Conservation (phyloP, 2,888 invertebrate species). For the Thecophora atra region DNA sequence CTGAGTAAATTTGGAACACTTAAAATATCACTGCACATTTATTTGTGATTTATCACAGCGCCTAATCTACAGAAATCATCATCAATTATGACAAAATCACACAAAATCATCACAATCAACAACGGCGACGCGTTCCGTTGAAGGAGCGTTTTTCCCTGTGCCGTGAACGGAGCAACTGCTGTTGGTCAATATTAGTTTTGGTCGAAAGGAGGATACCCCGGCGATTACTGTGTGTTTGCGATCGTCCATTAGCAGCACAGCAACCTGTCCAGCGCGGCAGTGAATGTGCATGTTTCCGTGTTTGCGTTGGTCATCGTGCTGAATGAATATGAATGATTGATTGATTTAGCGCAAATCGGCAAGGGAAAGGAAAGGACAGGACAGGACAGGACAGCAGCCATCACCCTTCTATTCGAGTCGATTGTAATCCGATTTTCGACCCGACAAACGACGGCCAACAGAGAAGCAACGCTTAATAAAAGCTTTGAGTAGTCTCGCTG, state of each 20-base stretch:
- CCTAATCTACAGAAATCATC: conserved; percentile 54
- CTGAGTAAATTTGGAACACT: conserved; percentile 53
- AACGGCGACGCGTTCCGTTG: conserved; percentile 17
- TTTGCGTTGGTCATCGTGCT: conserved; percentile 29
- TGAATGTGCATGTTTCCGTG: conserved; percentile 10
- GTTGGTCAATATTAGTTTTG: conserved; percentile 38
- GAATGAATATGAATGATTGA: conserved; percentile 53
- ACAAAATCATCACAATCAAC: conserved; percentile 36
- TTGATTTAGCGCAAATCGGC: too few relatives aligned
- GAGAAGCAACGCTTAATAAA: conserved; percentile 51
- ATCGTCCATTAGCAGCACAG: conserved; percentile 31
- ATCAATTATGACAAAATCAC: conserved; percentile 48
- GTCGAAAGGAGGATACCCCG: conserved; percentile 18
- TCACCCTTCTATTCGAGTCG: background rate
- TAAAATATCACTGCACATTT: conserved; percentile 54
- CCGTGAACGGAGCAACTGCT: conserved; percentile 29
- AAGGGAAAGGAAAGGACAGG: conserved; percentile 49
- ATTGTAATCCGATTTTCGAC: too few relatives aligned
- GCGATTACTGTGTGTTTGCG: conserved; percentile 11
- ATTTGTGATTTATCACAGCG: conserved; percentile 60
- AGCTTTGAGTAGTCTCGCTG: conserved; percentile 57
- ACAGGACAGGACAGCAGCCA: conserved; percentile 34
- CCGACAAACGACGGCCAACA: background rate
- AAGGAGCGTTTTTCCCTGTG: conserved; percentile 14
- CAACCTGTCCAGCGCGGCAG: conserved; percentile 4